Evolutionary conservation across 2,113 vertebrate species (phyloP).

Genomic region (Panthera leo): DNA sequence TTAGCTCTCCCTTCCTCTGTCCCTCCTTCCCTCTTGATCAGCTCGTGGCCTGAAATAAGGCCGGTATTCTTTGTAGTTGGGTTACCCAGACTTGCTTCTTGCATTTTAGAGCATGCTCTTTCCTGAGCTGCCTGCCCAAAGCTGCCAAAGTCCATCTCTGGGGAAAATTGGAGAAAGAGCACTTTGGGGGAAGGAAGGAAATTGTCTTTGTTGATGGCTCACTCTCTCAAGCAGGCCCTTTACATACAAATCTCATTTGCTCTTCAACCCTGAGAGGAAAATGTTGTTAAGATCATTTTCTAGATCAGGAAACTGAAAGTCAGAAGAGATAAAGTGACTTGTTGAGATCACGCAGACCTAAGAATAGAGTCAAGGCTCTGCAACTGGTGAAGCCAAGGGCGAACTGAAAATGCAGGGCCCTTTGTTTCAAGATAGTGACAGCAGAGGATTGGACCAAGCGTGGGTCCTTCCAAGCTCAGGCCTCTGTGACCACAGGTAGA

Average conservation of each 20-base stretch:
- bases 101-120: not conserved
- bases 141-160: not conserved
- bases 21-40: not conserved
- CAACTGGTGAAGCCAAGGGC: not conserved
- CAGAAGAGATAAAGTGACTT: not conserved
- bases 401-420: not conserved
- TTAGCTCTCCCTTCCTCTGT: not conserved
- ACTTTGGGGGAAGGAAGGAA: not conserved
- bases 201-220: not conserved
- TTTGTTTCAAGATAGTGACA: not conserved
- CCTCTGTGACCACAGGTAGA: fast-evolving
- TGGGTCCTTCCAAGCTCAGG: not conserved
- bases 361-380: not conserved
- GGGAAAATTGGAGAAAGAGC: not conserved
- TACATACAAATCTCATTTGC: not conserved
- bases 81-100: not conserved
- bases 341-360: not conserved
- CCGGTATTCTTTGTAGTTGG: not conserved
- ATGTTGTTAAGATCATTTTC: not conserved
- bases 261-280: constrained; percentile 14
- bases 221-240: not conserved
- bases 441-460: not conserved
- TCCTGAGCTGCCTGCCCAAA: not conserved
- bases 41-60: not conserved
- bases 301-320: not conserved